These are phyloP conservation scores for Drosophila mettleri DNA, from an alignment of 2,888 invertebrate species.

Conservation along the genomic window DNA sequence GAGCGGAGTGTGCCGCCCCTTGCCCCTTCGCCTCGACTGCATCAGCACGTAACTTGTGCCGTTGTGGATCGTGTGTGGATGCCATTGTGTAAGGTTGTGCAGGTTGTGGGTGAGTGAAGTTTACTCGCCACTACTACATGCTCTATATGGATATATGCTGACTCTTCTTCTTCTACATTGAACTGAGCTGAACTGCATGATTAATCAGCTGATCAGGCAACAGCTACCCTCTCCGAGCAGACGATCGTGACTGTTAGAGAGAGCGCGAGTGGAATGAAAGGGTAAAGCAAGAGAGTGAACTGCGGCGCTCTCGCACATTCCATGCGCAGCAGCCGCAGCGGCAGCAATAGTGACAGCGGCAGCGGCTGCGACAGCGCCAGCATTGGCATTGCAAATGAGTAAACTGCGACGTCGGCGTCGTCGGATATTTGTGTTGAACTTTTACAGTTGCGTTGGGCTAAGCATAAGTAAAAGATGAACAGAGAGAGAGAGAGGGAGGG, in stretches of 20 bases:
- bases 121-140: slow-evolving; percentile 14
- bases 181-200: slow-evolving; percentile 42
- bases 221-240: slow-evolving; percentile 40
- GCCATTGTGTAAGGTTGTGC: slow-evolving; percentile 10
- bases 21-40: neutral
- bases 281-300: neutral
- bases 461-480: slow-evolving; percentile 2
- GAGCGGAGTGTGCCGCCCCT: slow-evolving; percentile 13
- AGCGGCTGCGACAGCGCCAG: slow-evolving; percentile 23
- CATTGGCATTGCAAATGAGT: slow-evolving; percentile 55
- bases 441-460: slow-evolving; percentile 40
- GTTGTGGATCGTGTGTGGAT: slow-evolving; percentile 36
- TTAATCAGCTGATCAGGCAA: slow-evolving; percentile 45
- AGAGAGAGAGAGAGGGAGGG: neutral
- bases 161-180: slow-evolving; percentile 27
- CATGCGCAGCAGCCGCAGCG: slow-evolving; percentile 33
- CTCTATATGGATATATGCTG: neutral
- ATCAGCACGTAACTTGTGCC: slow-evolving; percentile 11
- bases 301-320: slow-evolving; percentile 41
- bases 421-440: slow-evolving; percentile 59
- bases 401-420: slow-evolving; percentile 28
- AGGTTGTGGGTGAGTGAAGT: slow-evolving; percentile 8
- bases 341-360: too few species aligned
- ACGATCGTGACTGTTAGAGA: slow-evolving; percentile 21
- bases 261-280: neutral